A percentile compares a stretch with the other conserved stretches of the same genome.
phyloP scores from a whole-genome alignment of 2,113 vertebrate species.

The Dasyurus viverrinus region DNA sequence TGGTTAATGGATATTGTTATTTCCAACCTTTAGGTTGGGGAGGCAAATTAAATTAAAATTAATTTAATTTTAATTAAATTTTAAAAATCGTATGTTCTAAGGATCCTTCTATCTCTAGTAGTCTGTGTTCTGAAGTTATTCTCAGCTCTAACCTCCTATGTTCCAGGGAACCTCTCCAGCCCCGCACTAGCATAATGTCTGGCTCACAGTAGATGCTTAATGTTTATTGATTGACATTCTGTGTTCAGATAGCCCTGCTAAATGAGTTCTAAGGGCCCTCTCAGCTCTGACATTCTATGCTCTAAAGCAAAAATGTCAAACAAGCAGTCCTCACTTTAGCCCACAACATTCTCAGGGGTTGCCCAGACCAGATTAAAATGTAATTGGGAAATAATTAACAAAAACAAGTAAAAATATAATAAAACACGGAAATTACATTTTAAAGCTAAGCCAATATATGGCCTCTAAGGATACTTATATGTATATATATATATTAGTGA shows the following conservation, averaged over 20 bases:
- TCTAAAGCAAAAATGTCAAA: background rate
- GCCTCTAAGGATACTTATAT: background rate
- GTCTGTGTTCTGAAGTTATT: background rate
- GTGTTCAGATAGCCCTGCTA: background rate
- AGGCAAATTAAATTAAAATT: background rate
- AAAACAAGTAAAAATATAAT: background rate
- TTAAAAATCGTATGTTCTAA: background rate
- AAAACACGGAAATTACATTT: background rate
- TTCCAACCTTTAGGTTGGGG: background rate
- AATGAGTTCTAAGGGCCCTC: background rate
- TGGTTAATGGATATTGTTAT: background rate
- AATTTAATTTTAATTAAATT: no score
- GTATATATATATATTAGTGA: background rate
- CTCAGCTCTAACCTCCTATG: no score
- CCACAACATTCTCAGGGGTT: background rate
- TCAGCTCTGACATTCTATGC: background rate
- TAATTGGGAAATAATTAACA: background rate
- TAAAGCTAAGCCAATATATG: background rate
- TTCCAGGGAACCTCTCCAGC: no score
- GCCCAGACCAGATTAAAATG: background rate
- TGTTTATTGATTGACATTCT: background rate
- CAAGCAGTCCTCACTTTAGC: background rate
- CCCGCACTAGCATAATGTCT: background rate
- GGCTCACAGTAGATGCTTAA: background rate
- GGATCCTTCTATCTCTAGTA: background rate